These are phyloP conservation scores for Hydrochoerus hydrochaeris DNA, from an alignment of 2,113 vertebrate species.

Conservation along the genomic window DNA sequence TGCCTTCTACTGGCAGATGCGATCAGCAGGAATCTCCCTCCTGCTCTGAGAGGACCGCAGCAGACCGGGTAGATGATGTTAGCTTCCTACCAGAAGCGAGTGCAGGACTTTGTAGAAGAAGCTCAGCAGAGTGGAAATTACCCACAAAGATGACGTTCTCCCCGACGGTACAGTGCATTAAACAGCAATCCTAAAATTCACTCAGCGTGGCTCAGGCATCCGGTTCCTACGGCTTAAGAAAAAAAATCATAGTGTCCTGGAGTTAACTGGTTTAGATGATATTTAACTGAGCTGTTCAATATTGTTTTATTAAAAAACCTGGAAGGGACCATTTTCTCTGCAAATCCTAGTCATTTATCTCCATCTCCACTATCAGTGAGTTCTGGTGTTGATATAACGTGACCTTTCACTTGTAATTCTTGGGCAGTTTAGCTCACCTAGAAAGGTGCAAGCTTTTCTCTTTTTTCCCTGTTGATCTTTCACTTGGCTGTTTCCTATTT, in stretches of 20 bases:
- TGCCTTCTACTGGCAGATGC: conserved; percentile 63
- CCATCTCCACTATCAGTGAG: conserved; percentile 65
- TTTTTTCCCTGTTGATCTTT: not conserved
- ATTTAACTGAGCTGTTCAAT: conserved; percentile 80
- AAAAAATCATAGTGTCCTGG: conserved; percentile 45
- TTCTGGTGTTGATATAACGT: conserved; percentile 69
- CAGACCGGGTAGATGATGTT: conserved; percentile 32
- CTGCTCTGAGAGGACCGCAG: not conserved
- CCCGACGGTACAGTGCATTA: conserved; percentile 51
- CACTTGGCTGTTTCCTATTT: conserved; percentile 16
- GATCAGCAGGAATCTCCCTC: conserved; percentile 68
- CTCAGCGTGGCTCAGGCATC: not conserved
- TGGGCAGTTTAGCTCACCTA: conserved; percentile 59
- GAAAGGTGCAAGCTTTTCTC: not conserved
- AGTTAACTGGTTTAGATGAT: conserved; percentile 63
- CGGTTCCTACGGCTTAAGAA: not conserved
- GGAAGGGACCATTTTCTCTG: conserved; percentile 71
- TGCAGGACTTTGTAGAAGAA: not conserved
- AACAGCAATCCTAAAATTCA: conserved; percentile 56
- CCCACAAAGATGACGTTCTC: conserved; percentile 66
- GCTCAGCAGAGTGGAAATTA: conserved; percentile 33
- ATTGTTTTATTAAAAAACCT: conserved; percentile 69
- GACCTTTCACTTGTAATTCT: conserved; percentile 65
- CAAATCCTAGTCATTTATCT: not conserved
- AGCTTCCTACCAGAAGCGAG: conserved; percentile 9